Percentiles rank a stretch among this genome's conserved stretches.
Evolutionary conservation across 2,888 invertebrate species (phyloP).

Genomic region (Mongoloraphidia duomilia): DNA sequence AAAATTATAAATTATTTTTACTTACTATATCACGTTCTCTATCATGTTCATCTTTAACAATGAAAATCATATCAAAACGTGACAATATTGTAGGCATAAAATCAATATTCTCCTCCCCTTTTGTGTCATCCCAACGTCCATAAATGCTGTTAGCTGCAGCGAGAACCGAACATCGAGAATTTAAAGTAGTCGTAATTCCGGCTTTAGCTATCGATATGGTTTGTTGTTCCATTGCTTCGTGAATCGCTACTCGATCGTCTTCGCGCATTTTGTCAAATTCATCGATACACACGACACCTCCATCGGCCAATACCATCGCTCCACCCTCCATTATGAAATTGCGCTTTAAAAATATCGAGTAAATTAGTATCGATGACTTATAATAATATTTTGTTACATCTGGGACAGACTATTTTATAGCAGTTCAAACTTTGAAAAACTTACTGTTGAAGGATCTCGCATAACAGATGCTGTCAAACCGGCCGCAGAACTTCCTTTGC

Average conservation of each 20-base stretch:
- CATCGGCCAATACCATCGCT: conserved; percentile 98
- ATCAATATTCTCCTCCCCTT: conserved; percentile 95
- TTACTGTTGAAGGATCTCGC: conserved; percentile 81
- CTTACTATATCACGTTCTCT: conserved; percentile 72
- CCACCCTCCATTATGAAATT: conserved; percentile 98
- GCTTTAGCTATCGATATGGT: conserved; percentile 99
- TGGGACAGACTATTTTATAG: background rate
- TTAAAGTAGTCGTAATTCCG: conserved; percentile 95
- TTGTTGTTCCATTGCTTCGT: conserved; percentile 99
- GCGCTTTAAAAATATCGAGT: conserved; percentile 39
- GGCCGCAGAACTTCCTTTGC: conserved; percentile 99
- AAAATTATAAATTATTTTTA: conserved; percentile 12
- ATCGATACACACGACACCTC: conserved; percentile 98
- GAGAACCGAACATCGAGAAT: conserved; percentile 96
- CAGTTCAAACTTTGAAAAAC: conserved; percentile 19
- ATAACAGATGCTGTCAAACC: conserved; percentile 96
- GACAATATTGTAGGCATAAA: conserved; percentile 99
- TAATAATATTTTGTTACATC: background rate
- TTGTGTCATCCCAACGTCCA: conserved; percentile 97
- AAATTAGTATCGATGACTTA: conserved; percentile 3
- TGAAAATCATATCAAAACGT: conserved; percentile 99
- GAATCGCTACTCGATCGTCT: conserved; percentile 97
- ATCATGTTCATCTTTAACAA: conserved; percentile 95
- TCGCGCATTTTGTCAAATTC: conserved; percentile 99
- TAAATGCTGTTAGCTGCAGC: conserved; percentile 98